Percentiles rank a stretch among this genome's conserved stretches.
phyloP scores from a whole-genome alignment of 2,113 vertebrate species.

The Meleagris gallopavo region DNA sequence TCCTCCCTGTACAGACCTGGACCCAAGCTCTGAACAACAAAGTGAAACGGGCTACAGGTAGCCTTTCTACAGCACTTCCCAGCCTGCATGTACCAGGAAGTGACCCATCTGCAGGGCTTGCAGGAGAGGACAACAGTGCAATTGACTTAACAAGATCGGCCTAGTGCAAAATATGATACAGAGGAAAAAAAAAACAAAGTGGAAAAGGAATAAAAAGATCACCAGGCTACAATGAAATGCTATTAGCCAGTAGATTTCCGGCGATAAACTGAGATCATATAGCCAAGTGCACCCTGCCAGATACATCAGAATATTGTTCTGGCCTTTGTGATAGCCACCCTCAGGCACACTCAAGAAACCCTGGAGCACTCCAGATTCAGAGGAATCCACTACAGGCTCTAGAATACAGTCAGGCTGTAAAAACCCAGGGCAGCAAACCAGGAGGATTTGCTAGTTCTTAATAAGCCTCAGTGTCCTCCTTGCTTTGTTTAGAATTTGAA shows the following conservation, averaged over 20 bases:
- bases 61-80: not conserved
- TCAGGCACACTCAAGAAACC: not conserved
- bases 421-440: not conserved
- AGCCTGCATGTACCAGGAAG: not conserved
- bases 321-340: not conserved
- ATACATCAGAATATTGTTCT: slow-evolving; percentile 10
- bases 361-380: not conserved
- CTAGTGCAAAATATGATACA: slow-evolving; percentile 65
- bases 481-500: not conserved
- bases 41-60: not conserved
- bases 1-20: slow-evolving; percentile 19
- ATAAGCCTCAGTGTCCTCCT: not conserved
- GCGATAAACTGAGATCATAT: slow-evolving; percentile 32
- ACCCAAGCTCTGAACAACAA: slow-evolving; percentile 4
- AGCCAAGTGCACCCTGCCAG: not conserved
- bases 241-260: slow-evolving; percentile 41
- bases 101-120: not conserved
- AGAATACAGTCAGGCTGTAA: not conserved
- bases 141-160: slow-evolving; percentile 58
- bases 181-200: slow-evolving; percentile 12
- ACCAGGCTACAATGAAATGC: slow-evolving; percentile 53
- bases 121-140: slow-evolving; percentile 64
- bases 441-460: not conserved
- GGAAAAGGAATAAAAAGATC: slow-evolving; percentile 47
- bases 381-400: not conserved